These are phyloP conservation scores for Tromatobia lineatoria DNA, from an alignment of 2,888 invertebrate species.

Conservation along the genomic window DNA sequence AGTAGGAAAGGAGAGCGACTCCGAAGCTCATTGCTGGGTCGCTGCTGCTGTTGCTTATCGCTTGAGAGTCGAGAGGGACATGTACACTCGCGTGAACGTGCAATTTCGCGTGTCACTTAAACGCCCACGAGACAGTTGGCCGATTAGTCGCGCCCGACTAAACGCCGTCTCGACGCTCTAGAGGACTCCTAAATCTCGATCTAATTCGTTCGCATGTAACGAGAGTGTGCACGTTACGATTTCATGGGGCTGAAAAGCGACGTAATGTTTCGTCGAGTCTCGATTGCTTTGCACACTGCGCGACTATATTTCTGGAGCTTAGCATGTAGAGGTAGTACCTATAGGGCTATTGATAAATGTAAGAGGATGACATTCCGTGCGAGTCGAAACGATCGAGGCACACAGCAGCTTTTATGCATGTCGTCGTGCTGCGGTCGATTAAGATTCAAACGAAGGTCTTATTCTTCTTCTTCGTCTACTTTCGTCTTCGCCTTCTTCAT, in stretches of 20 bases:
- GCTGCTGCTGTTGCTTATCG: not conserved
- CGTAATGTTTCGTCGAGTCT: not conserved
- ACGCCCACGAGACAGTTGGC: constrained; percentile 64
- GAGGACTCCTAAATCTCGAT: constrained; percentile 60
- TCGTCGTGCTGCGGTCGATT: constrained; percentile 58
- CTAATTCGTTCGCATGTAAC: constrained; percentile 63
- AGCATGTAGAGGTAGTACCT: not conserved
- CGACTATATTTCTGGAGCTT: not conserved
- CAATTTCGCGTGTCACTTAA: constrained; percentile 70
- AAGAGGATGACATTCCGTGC: constrained; percentile 47
- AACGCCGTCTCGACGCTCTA: constrained; percentile 59
- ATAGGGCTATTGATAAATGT: constrained; percentile 27
- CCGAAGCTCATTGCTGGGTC: constrained; percentile 9
- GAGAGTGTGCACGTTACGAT: constrained; percentile 16
- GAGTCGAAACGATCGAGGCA: constrained; percentile 30
- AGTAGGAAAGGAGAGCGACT: constrained; percentile 36
- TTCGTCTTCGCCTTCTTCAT: not conserved
- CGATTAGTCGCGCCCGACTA: constrained; percentile 70
- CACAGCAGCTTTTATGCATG: constrained; percentile 29
- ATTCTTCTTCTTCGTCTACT: constrained; percentile 8
- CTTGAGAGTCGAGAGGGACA: constrained; percentile 28
- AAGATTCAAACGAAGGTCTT: constrained; percentile 69
- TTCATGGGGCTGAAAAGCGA: constrained; percentile 28
- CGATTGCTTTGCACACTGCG: constrained; percentile 13
- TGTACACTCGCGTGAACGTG: constrained; percentile 63